These are phyloP conservation scores for Pogoniulus pusillus DNA, from an alignment of 2,797 vertebrate genomes.

Conservation along the genomic window DNA sequence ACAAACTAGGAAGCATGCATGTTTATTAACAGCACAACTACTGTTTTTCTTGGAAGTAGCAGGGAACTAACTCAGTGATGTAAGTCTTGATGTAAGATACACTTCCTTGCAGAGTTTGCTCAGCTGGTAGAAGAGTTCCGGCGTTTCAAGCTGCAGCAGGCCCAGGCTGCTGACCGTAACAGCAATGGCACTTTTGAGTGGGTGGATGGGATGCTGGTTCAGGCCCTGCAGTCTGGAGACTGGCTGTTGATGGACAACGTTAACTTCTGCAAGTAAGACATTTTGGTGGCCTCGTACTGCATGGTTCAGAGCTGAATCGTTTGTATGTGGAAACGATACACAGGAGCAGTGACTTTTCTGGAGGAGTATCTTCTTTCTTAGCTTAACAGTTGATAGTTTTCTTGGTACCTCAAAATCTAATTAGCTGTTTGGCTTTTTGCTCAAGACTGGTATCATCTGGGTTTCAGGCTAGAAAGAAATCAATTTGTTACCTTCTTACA, in stretches of 20 bases:
- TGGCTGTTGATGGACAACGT: conserved; percentile 99
- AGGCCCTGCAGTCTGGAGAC: conserved; percentile 90
- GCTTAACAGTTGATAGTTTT: neutral
- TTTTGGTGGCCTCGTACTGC: neutral
- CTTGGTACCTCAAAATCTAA: neutral
- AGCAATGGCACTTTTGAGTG: conserved; percentile 94
- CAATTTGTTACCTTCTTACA: neutral
- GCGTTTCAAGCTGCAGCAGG: conserved; percentile 84
- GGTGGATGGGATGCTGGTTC: conserved; percentile 94
- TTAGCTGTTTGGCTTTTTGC: neutral
- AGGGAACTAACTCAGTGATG: neutral
- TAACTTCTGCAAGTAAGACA: conserved; percentile 95
- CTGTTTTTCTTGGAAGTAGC: neutral
- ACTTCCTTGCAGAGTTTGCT: conserved; percentile 85
- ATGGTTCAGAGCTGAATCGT: neutral
- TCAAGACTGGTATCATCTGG: neutral
- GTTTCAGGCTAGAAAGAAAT: neutral
- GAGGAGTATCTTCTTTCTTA: neutral
- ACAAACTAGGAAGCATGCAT: neutral
- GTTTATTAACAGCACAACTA: neutral
- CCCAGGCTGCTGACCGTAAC: conserved; percentile 82
- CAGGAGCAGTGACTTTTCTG: neutral
- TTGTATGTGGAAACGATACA: neutral
- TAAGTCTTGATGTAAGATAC: neutral
- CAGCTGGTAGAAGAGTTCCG: conserved; percentile 90